Conservation (phyloP, 2,888 invertebrate genomes). For the Eurois occulta region DNA sequence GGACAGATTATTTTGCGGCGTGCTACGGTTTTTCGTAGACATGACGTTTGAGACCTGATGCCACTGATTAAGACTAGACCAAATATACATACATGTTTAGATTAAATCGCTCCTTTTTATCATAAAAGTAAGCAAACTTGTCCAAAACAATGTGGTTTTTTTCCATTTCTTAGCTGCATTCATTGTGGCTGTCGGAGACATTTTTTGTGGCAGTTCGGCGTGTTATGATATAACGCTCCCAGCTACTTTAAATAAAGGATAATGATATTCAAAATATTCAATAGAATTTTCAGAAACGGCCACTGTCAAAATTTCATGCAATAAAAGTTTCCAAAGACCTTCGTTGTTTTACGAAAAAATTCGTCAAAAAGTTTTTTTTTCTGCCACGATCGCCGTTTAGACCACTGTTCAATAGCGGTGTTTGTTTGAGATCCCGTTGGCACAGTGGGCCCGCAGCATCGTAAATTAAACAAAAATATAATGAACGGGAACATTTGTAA, state of each 20-base stretch:
- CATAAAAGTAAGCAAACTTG: neutral
- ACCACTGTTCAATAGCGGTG: conserved; percentile 79
- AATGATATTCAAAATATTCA: conserved; percentile 74
- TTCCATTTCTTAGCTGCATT: neutral
- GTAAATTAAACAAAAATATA: conserved; percentile 84
- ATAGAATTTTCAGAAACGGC: conserved; percentile 81
- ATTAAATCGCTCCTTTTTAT: neutral
- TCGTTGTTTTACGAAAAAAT: conserved; percentile 84
- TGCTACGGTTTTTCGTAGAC: neutral
- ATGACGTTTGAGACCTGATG: neutral
- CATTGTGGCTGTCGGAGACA: neutral
- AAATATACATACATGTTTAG: neutral
- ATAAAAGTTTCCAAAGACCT: conserved; percentile 77
- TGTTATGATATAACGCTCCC: conserved; percentile 74
- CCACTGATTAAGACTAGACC: neutral
- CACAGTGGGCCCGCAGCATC: conserved; percentile 83
- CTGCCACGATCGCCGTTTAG: conserved; percentile 48
- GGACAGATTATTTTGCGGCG: neutral
- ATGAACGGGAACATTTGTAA: conserved; percentile 87
- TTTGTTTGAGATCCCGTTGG: conserved; percentile 77
- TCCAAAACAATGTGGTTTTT: neutral
- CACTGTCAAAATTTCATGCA: conserved; percentile 84
- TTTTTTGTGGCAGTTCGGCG: conserved; percentile 31
- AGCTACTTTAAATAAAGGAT: conserved; percentile 82
- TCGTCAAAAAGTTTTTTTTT: conserved; percentile 72